Base-by-base conservation (phyloP, 1,140 invertebrate genomes). In the Aphis craccivora region DNA sequence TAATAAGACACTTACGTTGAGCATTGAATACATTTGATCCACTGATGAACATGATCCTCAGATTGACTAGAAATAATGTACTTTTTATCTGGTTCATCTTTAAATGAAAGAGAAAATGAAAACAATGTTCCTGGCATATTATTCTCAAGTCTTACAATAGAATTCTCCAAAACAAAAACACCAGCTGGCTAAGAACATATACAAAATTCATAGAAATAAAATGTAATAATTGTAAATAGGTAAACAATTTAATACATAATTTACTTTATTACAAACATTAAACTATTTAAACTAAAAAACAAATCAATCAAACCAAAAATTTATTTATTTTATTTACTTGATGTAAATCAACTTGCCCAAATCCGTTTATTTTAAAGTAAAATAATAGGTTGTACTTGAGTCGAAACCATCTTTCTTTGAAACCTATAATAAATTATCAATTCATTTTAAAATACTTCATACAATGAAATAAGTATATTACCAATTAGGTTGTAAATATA, bases 391-490 rank as follows among this genome's bases (percentile, higher is more conserved):
- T 97, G 94, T 96, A 96, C 90, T 96, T 96, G 23, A 97, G 95
- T 94, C 97, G 97, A 94, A 97, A 97, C 97, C 97, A 97, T 95
- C 97, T 96, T 94, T 97, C 97, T 95, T 97, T 97, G 94, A 96
- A 97, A 60, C 95, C 96, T 96, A 95, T 95, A 92, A 37, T 25
- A 37, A 53, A 88, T 88, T 45, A 48, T 48, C n/a, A 89, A 53
- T 25, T 23, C 37, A 76, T 76, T 76, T n/a, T 76, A n/a, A 76
- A 76, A n/a, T n/a, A 18, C 30, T 76, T 76, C 5, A n/a, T 20
- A 18, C 14, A 4, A 51, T 48, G 48, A 48, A n/a, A n/a, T n/a
- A 48, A 11, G 14, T 48, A 48, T 48, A 48, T 14, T 48, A 48
- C 48, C 14, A 45, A 48, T 48, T 48, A 67, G 30, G 60, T 67